Evolutionary conservation across 1,140 invertebrate species (phyloP).

Genomic region (Phocides pigmalion): DNA sequence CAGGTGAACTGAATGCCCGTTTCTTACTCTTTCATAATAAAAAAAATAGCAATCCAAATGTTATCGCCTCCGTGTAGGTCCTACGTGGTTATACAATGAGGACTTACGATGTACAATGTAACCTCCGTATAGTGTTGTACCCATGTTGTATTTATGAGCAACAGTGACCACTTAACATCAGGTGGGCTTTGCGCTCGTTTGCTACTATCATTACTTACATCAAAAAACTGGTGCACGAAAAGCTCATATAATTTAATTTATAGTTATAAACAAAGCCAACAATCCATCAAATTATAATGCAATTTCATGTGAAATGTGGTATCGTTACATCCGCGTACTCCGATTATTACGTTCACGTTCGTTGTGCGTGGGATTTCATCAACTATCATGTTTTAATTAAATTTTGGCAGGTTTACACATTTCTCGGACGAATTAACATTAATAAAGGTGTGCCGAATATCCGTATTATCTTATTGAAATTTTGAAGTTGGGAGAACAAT

Average conservation of each 20-base stretch:
- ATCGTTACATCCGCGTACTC: neutral
- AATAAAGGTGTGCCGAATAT: conserved; percentile 7
- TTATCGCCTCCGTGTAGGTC: too few relatives aligned
- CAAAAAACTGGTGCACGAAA: neutral
- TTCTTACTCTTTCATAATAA: too few relatives aligned
- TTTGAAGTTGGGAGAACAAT: too few relatives aligned
- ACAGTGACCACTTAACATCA: too few relatives aligned
- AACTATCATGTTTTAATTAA: conserved; percentile 23
- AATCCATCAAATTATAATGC: neutral
- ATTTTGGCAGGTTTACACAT: conserved; percentile 14
- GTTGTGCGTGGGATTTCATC: conserved; percentile 12
- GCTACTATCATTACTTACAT: too few relatives aligned
- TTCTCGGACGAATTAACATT: neutral
- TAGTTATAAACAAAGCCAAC: neutral
- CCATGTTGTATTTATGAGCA: too few relatives aligned
- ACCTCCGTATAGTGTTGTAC: too few relatives aligned
- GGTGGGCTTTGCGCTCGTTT: too few relatives aligned
- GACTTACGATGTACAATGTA: too few relatives aligned
- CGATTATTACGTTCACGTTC: conserved; percentile 2
- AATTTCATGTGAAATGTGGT: conserved; percentile 6
- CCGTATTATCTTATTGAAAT: conserved; percentile 10
- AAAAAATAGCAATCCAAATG: too few relatives aligned
- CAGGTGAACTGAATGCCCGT: too few relatives aligned
- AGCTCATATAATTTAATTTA: neutral
- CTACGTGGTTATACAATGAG: too few relatives aligned